These are phyloP conservation scores for Pempheris klunzingeri DNA, from an alignment of 2,797 vertebrate genomes.

Conservation along the genomic window DNA sequence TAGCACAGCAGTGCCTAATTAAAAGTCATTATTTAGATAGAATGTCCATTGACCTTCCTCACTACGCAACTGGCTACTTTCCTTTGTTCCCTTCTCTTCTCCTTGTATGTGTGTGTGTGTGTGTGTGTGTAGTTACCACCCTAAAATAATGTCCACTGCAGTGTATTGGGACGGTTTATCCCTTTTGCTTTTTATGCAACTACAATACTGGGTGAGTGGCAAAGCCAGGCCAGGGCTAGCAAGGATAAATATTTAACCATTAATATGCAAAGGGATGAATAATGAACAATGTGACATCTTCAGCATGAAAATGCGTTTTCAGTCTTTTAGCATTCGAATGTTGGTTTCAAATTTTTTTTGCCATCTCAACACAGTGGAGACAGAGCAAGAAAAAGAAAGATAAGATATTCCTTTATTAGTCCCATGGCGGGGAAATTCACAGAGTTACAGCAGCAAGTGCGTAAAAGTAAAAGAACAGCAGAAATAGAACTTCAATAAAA, in stretches of 20 bases:
- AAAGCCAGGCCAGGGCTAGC: not conserved
- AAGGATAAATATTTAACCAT: not conserved
- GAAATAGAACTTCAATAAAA: too few relatives aligned
- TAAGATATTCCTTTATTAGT: too few relatives aligned
- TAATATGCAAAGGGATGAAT: not conserved
- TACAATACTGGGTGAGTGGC: not conserved
- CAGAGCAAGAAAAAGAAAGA: too few relatives aligned
- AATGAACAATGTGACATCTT: not conserved
- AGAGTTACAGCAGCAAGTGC: too few relatives aligned
- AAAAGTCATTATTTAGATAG: conserved; percentile 69
- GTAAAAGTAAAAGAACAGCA: too few relatives aligned
- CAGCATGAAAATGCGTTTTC: not conserved
- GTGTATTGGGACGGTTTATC: conserved; percentile 1
- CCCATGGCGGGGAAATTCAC: too few relatives aligned
- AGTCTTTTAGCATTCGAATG: not conserved
- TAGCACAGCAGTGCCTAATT: conserved; percentile 70
- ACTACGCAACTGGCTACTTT: conserved; percentile 9
- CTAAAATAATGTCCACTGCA: not conserved
- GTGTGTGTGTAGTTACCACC: not conserved
- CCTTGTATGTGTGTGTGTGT: not conserved
- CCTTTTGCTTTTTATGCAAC: not conserved
- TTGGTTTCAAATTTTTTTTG: not conserved
- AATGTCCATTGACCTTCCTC: conserved; percentile 64
- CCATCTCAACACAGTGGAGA: not conserved
- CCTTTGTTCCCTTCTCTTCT: conserved; percentile 14